Base-by-base conservation (phyloP, 2,888 invertebrate genomes). In the Chironomus riparius region DNA sequence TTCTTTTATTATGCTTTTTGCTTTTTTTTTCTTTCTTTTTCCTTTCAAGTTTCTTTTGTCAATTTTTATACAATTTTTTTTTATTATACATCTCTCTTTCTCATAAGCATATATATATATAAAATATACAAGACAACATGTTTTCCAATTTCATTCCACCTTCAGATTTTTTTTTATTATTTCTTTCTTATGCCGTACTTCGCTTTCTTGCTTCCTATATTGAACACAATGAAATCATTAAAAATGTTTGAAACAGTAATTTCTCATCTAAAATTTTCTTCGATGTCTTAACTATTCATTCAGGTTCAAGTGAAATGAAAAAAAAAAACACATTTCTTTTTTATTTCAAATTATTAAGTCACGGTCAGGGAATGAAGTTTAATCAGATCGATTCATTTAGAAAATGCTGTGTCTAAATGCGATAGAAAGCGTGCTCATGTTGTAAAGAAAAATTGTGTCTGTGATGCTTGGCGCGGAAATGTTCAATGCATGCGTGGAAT, bases 41-140 rank as follows among this genome's bases (percentile, higher is more conserved):
- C 70, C 70, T 70, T 70, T 70, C 47, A 48, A 70, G 70, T 48
- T 71, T 71, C 71, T 71, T 71, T 71, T 71, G 71, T 71, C 71
- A 71, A 50, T 71, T 71, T 56, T 71, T 71, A 15, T 70, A 65
- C 65, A 65, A 65, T 47, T 70, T 47, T 70, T 24, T 68, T 69
- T 69, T 69, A 69, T 69, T 69, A 69, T 69, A 69, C 38, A 69
- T 69, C 22, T 69, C 69, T 69, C 65, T 65, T 21, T 47, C 47
- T 70, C 70, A 3, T 47, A 22, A 70, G 70, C 71, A 56, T 56
- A 56, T 12, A 50, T 13, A 50, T 50, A 56, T 56, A 56, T 15
- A 56, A n/a, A n/a, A n/a, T 13, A 50, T 13, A 70, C 50, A 56
- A 47, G 21, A 65, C 65, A 65, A 48, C 21, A 71, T 71, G 71